phyloP scores from a whole-genome alignment of 2,113 vertebrate genomes.

The Pachycephala philippinensis region DNA sequence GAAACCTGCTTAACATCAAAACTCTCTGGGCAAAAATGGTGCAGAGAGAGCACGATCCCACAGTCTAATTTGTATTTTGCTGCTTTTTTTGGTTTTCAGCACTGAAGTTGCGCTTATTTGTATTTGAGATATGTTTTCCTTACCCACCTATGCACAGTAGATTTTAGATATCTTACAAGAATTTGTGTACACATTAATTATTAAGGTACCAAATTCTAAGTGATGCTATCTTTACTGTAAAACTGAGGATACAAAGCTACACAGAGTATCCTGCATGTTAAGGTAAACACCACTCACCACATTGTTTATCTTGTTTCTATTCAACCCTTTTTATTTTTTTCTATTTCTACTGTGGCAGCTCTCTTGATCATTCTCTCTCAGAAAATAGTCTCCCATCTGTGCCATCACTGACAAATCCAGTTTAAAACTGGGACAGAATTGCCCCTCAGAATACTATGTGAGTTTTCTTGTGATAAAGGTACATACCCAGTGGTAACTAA shows the following conservation, averaged over 20 bases:
- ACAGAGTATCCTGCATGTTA: background rate
- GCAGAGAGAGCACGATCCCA: background rate
- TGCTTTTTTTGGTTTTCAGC: background rate
- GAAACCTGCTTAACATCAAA: background rate
- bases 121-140: background rate
- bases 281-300: background rate
- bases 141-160: background rate
- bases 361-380: background rate
- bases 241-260: background rate
- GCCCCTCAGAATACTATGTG: background rate
- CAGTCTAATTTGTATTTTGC: background rate
- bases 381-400: background rate
- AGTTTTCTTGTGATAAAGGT: background rate
- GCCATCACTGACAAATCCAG: background rate
- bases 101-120: background rate
- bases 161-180: background rate
- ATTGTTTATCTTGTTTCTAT: background rate
- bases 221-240: background rate
- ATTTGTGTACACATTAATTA: background rate
- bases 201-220: background rate
- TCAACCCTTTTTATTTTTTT: background rate
- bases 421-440: background rate
- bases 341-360: background rate
- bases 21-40: background rate
- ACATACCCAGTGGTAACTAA: background rate